phyloP scores from a whole-genome alignment of 2,888 invertebrate species.

The Gastracanthus pulcherrimus region DNA sequence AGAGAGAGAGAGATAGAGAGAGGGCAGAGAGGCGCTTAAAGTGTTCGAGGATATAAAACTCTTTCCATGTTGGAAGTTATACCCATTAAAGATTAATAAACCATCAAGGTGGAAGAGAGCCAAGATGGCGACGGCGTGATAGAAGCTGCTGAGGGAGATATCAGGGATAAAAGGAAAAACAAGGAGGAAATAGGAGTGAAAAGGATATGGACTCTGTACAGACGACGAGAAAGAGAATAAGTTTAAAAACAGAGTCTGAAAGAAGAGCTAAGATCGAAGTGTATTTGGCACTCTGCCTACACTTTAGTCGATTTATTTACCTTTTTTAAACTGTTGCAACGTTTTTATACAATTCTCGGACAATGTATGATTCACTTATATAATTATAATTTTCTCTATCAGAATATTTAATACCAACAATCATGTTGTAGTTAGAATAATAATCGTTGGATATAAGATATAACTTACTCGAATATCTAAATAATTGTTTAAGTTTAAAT shows the following conservation, averaged over 20 bases:
- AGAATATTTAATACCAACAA: too few relatives aligned
- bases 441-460: too few relatives aligned
- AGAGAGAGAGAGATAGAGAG: too few relatives aligned
- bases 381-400: too few relatives aligned
- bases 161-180: constrained; percentile 2
- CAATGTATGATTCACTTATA: too few relatives aligned
- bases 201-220: neutral
- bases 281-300: constrained; percentile 66
- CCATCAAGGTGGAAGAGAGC: constrained; percentile 69
- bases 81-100: constrained; percentile 74
- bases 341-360: too few relatives aligned
- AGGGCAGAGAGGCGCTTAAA: constrained; percentile 63
- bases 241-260: constrained; percentile 29
- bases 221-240: constrained; percentile 38
- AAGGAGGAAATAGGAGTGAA: constrained; percentile 22
- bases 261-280: constrained; percentile 52
- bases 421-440: too few relatives aligned
- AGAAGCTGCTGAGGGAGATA: constrained; percentile 38
- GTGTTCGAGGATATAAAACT: constrained; percentile 71
- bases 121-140: constrained; percentile 62
- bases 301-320: neutral
- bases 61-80: constrained; percentile 72
- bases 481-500: too few relatives aligned
- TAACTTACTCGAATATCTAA: too few relatives aligned
- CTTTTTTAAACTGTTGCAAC: too few relatives aligned